phyloP scores from a whole-genome alignment of 2,888 invertebrate genomes.

The Pyrgus malvae region DNA sequence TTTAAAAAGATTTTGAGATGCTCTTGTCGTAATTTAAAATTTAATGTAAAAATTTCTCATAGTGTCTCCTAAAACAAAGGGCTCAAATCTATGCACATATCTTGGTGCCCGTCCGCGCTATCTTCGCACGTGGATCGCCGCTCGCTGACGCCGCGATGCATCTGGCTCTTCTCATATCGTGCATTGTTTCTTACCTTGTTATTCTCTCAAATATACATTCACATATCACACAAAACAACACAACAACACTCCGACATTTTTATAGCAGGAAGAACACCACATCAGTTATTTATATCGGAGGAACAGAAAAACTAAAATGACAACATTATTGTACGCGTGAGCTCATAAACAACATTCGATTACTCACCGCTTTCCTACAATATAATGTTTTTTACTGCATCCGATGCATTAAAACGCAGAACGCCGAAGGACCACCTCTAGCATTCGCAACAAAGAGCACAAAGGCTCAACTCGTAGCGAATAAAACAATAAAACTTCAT shows the following conservation, averaged over 20 bases:
- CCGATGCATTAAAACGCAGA: constrained; percentile 39
- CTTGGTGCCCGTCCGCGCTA: constrained; percentile 48
- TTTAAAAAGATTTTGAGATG: too few relatives aligned
- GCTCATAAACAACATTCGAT: constrained; percentile 61
- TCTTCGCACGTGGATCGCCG: constrained; percentile 68
- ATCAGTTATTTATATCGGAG: constrained; percentile 45
- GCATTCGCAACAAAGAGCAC: constrained; percentile 53
- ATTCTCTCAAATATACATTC: constrained; percentile 34
- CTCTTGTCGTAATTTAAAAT: constrained; percentile 16
- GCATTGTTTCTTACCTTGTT: constrained; percentile 38
- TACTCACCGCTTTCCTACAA: constrained; percentile 62
- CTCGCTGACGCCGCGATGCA: constrained; percentile 46
- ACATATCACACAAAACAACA: constrained; percentile 34
- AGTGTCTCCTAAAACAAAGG: constrained; percentile 54
- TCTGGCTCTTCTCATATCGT: constrained; percentile 42
- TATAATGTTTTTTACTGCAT: constrained; percentile 56
- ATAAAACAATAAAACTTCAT: constrained; percentile 60
- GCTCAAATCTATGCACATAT: constrained; percentile 54
- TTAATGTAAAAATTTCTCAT: constrained; percentile 46
- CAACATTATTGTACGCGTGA: constrained; percentile 49
- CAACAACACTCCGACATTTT: constrained; percentile 39
- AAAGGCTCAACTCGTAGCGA: constrained; percentile 47
- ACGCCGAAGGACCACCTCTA: constrained; percentile 42
- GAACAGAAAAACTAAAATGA: constrained; percentile 49
- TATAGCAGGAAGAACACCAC: constrained; percentile 53